Conservation (phyloP, 2,888 invertebrate species). For the Elmis aenea region DNA sequence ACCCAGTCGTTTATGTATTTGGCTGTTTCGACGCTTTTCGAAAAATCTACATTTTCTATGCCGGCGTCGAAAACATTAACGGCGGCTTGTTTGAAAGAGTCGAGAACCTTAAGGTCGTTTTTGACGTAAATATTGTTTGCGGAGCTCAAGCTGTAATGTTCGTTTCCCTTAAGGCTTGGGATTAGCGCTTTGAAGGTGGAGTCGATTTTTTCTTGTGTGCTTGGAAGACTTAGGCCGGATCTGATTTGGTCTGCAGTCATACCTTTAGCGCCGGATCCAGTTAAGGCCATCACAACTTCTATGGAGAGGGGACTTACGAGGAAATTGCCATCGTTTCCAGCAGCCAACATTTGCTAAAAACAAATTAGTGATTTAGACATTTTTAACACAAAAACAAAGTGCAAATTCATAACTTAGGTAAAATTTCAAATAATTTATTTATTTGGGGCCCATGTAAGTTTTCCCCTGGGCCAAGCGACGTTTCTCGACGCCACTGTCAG, state of each 20-base stretch:
- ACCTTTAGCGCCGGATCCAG: constrained; percentile 35
- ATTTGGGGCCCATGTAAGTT: too few species aligned
- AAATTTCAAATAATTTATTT: too few species aligned
- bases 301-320: constrained; percentile 39
- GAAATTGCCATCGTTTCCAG: constrained; percentile 28
- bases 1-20: constrained; percentile 40
- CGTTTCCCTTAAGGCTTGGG: constrained; percentile 21
- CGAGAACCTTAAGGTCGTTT: constrained; percentile 49
- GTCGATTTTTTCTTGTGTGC: constrained; percentile 10
- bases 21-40: constrained; percentile 22
- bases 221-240: constrained; percentile 21
- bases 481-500: too few species aligned
- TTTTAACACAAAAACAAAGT: too few species aligned
- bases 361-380: neutral
- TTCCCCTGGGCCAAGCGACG: too few species aligned
- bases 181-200: constrained; percentile 18
- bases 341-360: constrained; percentile 26
- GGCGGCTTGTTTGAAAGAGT: constrained; percentile 54
- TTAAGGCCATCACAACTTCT: constrained; percentile 36
- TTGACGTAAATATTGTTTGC: constrained; percentile 59
- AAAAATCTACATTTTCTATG: constrained; percentile 46
- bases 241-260: constrained; percentile 32
- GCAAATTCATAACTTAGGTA: constrained; percentile 29
- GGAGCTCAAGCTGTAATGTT: constrained; percentile 26
- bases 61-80: constrained; percentile 57